These are phyloP conservation scores for Astreopora myriophthalma DNA, from an alignment of 64 coral and sea anemone genomes.

Conservation along the genomic window DNA sequence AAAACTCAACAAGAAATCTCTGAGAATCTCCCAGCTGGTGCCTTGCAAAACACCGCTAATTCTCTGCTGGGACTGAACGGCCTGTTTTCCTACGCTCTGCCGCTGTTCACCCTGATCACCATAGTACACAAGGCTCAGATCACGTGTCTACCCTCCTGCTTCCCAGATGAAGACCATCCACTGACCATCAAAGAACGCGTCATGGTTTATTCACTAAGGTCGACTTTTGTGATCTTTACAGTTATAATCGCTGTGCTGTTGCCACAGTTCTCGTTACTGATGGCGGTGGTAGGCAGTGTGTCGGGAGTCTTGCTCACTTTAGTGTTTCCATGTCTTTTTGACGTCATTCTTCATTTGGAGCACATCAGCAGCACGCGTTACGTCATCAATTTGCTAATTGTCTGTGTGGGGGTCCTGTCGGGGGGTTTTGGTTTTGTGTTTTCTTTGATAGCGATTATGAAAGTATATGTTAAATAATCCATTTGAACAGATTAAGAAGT, in stretches of 20 bases:
- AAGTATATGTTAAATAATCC: slow-evolving; percentile 62
- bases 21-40: slow-evolving; percentile 78
- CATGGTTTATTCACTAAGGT: slow-evolving; percentile 70
- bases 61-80: slow-evolving; percentile 78
- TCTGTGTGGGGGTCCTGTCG: slow-evolving; percentile 84
- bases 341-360: slow-evolving; percentile 76
- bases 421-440: slow-evolving; percentile 89
- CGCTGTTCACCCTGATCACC: slow-evolving; percentile 74
- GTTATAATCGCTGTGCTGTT: slow-evolving; percentile 69
- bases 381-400: slow-evolving; percentile 85
- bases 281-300: slow-evolving; percentile 94
- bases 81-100: slow-evolving; percentile 76
- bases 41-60: slow-evolving; percentile 73
- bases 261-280: slow-evolving; percentile 90
- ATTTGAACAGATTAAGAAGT: not conserved
- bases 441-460: slow-evolving; percentile 85
- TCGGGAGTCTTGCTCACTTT: slow-evolving; percentile 84
- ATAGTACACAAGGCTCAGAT: slow-evolving; percentile 68
- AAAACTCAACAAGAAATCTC: slow-evolving; percentile 82
- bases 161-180: slow-evolving; percentile 76
- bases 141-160: slow-evolving; percentile 74
- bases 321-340: slow-evolving; percentile 90
- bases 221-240: slow-evolving; percentile 77
- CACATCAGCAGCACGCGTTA: slow-evolving; percentile 68
- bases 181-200: slow-evolving; percentile 63